Evolutionary conservation across 2,797 vertebrate species (phyloP), one percentile per base, ranked within the genome.

Genomic region (Diglossa cyanea): DNA sequence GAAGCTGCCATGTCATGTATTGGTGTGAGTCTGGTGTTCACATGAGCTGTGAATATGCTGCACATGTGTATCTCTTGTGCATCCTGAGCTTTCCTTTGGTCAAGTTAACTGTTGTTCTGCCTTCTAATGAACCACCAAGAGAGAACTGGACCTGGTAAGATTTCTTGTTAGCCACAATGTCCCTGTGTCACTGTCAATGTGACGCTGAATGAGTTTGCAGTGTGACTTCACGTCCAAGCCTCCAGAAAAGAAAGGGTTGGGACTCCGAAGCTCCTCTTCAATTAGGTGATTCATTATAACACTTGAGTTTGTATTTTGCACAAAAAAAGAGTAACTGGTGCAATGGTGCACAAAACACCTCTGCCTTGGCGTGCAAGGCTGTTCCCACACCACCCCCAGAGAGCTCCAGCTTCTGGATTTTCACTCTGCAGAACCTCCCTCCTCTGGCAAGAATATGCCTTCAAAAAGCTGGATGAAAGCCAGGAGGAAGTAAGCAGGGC

Each of bases 11-110:
- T 97, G 97, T 96, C 45, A 12, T 95, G 96, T 94, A 92, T 96
- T 97, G 95, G 95, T 96, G 96, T 97, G 96, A 97, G 97, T 98
- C 96, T 97, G 96, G 95, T 97, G 96, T 97, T 96, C 90, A 93
- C 95, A 94, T 95, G 91, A 96, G 96, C 97, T 96, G 93, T 95
- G 95, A 93, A 80, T 91, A 94, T 97, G 96, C 97, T 96, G 96
- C 96, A 95, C 96, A 97, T 92, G 91, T 92, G 68, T 98, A 95
- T 93, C 90, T 96, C 94, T 92, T 87, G 96, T 96, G 96, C 95
- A 96, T 96, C 95, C 82, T 87, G 88, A 97, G 97, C 97, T 97
- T 97, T 86, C 91, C 96, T 97, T 44, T 62, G 90, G 95, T 97
- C 95, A 80, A 92, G 58, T 93, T 96, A 97, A 96, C 97, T 96